phyloP scores from a whole-genome alignment of 1,140 invertebrate genomes.

The Campoletis sonorensis region DNA sequence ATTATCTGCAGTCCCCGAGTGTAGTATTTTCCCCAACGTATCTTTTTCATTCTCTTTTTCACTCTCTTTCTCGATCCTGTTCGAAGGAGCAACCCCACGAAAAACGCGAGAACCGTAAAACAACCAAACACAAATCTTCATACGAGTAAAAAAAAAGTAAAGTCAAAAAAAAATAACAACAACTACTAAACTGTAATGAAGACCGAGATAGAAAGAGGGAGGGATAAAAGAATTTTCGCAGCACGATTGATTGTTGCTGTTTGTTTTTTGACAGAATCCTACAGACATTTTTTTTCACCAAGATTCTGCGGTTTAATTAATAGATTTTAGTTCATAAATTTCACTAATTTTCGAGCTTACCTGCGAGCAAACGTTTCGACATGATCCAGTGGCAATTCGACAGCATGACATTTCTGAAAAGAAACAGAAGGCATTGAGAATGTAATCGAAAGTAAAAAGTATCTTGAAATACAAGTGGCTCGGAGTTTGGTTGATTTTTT shows the following conservation, averaged over 20 bases:
- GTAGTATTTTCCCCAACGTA: conserved; percentile 41
- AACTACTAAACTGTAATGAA: too few species aligned
- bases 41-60: conserved; percentile 49
- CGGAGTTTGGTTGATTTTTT: background rate
- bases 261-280: background rate
- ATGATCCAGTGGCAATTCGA: conserved; percentile 62
- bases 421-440: conserved; percentile 47
- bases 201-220: background rate
- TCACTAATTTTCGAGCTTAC: conserved; percentile 50
- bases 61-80: conserved; percentile 55
- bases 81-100: conserved; percentile 17
- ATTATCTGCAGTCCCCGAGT: conserved; percentile 56
- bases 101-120: conserved; percentile 31
- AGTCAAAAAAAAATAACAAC: conserved; percentile 11
- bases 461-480: background rate
- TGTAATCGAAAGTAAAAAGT: background rate
- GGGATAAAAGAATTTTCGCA: background rate
- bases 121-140: conserved; percentile 30
- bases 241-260: background rate
- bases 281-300: background rate
- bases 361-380: conserved; percentile 68
- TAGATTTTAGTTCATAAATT: background rate
- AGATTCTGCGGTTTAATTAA: background rate
- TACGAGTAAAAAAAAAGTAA: background rate
- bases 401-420: conserved; percentile 72